Conservation (phyloP, 2,888 invertebrate genomes). For the Chrysodeixis includens region DNA sequence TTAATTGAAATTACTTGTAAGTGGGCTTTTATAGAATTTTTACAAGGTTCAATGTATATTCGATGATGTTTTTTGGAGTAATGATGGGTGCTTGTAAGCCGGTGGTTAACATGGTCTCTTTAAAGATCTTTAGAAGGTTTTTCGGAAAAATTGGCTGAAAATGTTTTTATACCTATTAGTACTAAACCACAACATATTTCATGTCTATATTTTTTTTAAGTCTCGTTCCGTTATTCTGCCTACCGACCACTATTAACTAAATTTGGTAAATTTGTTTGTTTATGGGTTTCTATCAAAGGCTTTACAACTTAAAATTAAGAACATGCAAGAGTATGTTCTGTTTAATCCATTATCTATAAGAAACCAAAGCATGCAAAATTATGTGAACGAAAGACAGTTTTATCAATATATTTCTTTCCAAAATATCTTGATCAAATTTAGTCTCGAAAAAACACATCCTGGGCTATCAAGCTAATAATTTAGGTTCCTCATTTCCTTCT, state of each 20-base stretch:
- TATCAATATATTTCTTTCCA: background rate
- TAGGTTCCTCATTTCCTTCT: background rate
- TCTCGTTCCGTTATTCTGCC: too few relatives aligned
- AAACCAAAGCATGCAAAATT: too few relatives aligned
- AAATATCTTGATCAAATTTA: background rate
- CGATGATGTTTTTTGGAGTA: background rate
- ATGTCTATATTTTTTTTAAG: too few relatives aligned
- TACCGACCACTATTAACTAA: too few relatives aligned
- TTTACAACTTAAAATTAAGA: too few relatives aligned
- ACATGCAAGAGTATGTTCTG: too few relatives aligned
- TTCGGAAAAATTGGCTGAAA: background rate
- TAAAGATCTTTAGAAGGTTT: background rate
- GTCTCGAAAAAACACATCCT: background rate
- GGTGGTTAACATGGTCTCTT: background rate
- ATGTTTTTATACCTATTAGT: background rate
- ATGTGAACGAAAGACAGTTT: too few relatives aligned
- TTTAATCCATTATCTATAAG: too few relatives aligned
- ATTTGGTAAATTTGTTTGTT: too few relatives aligned
- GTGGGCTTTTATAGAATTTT: background rate
- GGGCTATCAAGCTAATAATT: background rate
- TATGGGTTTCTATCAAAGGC: too few relatives aligned
- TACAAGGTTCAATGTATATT: background rate
- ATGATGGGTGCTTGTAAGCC: background rate
- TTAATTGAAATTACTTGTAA: conserved; percentile 5
- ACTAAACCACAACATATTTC: too few relatives aligned